These are phyloP conservation scores for Adelognathus sp. DNA, from an alignment of 2,888 invertebrate genomes.

Conservation along the genomic window DNA sequence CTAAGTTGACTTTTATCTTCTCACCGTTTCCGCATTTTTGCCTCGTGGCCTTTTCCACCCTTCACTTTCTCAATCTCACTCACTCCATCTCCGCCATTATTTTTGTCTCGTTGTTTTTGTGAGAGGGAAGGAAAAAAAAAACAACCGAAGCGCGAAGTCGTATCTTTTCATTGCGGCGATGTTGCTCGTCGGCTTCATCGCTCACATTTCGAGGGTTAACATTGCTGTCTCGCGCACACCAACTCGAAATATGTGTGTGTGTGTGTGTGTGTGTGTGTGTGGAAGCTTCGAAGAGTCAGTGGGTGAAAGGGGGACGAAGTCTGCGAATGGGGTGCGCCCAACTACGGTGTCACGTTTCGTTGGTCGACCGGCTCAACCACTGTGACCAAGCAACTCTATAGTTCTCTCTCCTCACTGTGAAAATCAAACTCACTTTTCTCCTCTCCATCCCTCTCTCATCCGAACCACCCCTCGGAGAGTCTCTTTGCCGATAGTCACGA, in stretches of 20 bases:
- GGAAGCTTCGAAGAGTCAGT: neutral
- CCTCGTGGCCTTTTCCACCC: slow-evolving; percentile 4
- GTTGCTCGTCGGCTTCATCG: slow-evolving; percentile 34
- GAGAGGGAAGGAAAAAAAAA: neutral
- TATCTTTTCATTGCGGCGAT: slow-evolving; percentile 27
- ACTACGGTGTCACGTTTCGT: slow-evolving; percentile 29
- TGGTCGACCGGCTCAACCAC: neutral
- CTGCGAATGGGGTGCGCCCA: neutral
- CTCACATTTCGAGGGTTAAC: slow-evolving; percentile 32
- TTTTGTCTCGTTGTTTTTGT: neutral
- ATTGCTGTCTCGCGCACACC: neutral
- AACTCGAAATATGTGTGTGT: too few species aligned
- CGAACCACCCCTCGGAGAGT: neutral
- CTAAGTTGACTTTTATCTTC: slow-evolving; percentile 60
- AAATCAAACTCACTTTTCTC: neutral
- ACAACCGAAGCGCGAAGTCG: neutral
- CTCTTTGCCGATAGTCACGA: neutral
- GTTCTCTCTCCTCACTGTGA: too few species aligned
- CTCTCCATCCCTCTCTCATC: neutral
- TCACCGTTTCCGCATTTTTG: slow-evolving; percentile 47
- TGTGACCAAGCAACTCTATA: neutral
- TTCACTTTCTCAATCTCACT: slow-evolving; percentile 16
- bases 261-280: too few species aligned
- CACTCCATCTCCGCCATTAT: slow-evolving; percentile 4
- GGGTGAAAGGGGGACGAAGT: neutral